Conservation (phyloP, 2,797 vertebrate genomes). For the Phoxinus dragarum region DNA sequence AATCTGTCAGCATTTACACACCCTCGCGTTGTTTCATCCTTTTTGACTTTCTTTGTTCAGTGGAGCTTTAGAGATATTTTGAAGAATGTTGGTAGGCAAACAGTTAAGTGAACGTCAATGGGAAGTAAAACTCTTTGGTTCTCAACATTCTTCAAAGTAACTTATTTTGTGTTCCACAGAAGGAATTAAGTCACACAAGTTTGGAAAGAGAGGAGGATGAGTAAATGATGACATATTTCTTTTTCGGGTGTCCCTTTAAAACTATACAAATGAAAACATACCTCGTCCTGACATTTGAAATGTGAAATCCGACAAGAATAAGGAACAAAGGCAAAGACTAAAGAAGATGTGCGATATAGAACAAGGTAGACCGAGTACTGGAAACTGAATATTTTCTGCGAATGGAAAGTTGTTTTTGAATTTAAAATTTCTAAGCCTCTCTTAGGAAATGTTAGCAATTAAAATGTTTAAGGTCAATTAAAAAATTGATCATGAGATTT, state of each 20-base stretch:
- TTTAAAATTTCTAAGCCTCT: not conserved
- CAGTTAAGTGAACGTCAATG: not conserved
- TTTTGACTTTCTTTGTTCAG: not conserved
- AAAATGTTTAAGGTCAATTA: not conserved
- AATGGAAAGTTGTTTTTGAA: not conserved
- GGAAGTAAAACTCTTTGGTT: not conserved
- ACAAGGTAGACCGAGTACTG: not conserved
- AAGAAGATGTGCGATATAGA: slow-evolving; percentile 12
- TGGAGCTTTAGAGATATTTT: not conserved
- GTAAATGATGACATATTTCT: not conserved
- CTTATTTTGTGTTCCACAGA: not conserved
- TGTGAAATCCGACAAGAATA: not conserved
- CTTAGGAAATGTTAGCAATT: not conserved
- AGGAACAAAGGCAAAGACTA: slow-evolving; percentile 19
- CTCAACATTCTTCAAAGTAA: not conserved
- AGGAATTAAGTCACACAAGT: not conserved
- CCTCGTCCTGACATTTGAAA: slow-evolving; percentile 11
- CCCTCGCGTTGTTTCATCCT: not conserved
- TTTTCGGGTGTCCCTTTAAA: not conserved
- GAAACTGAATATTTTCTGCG: not conserved
- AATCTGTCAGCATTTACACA: not conserved
- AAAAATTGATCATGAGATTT: not conserved
- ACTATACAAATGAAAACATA: not conserved
- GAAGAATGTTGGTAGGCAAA: not conserved
- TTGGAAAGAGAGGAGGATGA: not conserved